A percentile compares a stretch with the other conserved stretches of the same genome.
Conservation (phyloP, 2,113 vertebrate genomes). For the Halichoerus grypus region DNA sequence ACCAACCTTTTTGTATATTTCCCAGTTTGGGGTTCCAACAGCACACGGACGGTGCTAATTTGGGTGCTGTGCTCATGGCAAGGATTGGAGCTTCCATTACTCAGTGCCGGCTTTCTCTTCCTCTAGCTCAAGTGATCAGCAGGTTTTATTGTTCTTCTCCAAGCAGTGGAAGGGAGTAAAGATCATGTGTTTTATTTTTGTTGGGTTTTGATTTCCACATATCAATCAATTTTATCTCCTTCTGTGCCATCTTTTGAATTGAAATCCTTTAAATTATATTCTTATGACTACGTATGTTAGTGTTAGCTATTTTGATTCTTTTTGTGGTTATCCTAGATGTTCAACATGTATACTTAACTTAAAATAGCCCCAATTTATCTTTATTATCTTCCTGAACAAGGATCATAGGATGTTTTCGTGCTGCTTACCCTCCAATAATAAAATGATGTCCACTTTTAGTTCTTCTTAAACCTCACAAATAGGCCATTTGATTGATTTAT, state of each 20-base stretch:
- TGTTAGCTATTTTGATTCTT: neutral
- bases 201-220: neutral
- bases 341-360: neutral
- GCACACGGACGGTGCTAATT: neutral
- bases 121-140: neutral
- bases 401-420: neutral
- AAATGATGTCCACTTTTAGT: neutral
- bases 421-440: neutral
- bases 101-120: neutral
- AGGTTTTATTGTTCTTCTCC: neutral
- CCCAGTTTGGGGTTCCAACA: neutral
- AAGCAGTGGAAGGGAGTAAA: neutral
- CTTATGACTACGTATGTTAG: neutral
- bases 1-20: neutral
- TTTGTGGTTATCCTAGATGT: neutral
- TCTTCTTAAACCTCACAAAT: neutral
- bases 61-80: neutral
- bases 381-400: neutral
- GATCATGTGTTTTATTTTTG: neutral
- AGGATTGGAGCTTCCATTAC: neutral
- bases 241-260: slow-evolving; percentile 5
- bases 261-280: neutral
- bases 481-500: slow-evolving; percentile 4
- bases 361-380: neutral
- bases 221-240: neutral